Evolutionary conservation across 2,113 vertebrate species (phyloP), one percentile per base, ranked within the genome.

Genomic region (Ammodytes dubius): DNA sequence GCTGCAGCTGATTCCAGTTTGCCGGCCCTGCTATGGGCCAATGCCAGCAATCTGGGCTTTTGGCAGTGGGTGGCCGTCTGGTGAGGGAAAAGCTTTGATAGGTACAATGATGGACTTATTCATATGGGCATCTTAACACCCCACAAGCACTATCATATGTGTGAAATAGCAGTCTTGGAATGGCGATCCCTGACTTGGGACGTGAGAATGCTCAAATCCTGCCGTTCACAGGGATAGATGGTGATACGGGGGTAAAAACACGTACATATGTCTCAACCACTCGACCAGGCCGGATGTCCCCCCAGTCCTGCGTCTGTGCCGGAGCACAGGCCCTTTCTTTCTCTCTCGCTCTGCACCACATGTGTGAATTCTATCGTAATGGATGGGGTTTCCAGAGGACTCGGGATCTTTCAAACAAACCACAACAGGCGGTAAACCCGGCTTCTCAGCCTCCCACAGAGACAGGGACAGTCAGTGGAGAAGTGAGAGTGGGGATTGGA

Each of bases 391-490:
- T 92, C 89, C 91, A 86, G 84, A 89, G 85, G 77, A 90, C 87
- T 92, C 88, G 78, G 90, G 91, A 87, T 90, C 88, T 92, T 93
- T 93, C 89, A 93, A 92, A 95, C 91, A 91, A 93, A 92, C 93
- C 94, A 92, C 94, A 93, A 93, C 92, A 91, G 93, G 93, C 91
- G 83, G 91, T 90, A 92, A 93, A 93, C 89, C 91, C 91, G 81
- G 90, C 89, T 90, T 92, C 91, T 93, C 94, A 92, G 85, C 91
- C 93, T 94, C 94, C 94, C 93, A 92, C 91, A 72, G 94, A 91
- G 94, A 86, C 75, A n/a, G 90, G 93, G 91, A 93, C 91, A 88
- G 92, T 89, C 86, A 67, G 86, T 54, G 88, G 83, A 91, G 90
- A 89, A 92, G 91, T 91, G 92, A 93, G 91, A 93, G 94, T 88